Evolutionary conservation across 1,140 invertebrate genomes (phyloP).

Genomic region (Drosophila lowei): DNA sequence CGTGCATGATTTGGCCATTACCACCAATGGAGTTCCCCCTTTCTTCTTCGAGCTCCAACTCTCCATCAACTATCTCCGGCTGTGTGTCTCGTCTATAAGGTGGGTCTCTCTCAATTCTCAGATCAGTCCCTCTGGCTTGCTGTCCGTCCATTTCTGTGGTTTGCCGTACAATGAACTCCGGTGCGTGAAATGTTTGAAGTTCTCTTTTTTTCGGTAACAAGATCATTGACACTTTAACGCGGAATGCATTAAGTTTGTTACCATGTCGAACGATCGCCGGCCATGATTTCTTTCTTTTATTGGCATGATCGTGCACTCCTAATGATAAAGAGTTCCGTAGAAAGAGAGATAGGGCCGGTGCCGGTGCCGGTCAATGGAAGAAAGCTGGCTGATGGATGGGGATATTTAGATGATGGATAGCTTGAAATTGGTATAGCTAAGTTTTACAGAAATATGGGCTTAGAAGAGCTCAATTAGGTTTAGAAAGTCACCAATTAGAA

Average conservation of each 20-base stretch:
- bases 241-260: slow-evolving; percentile 81
- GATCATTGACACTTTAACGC: slow-evolving; percentile 81
- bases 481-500: slow-evolving; percentile 7
- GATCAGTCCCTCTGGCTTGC: slow-evolving; percentile 8
- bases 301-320: slow-evolving; percentile 79
- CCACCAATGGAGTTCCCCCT: slow-evolving; percentile 49
- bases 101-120: slow-evolving; percentile 16
- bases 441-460: no score
- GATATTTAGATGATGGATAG: slow-evolving; percentile 37
- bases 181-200: slow-evolving; percentile 80
- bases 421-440: slow-evolving; percentile 5
- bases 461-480: not conserved
- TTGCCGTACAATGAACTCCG: slow-evolving; percentile 70
- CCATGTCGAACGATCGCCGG: slow-evolving; percentile 62
- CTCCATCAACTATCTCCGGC: slow-evolving; percentile 20
- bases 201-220: slow-evolving; percentile 69
- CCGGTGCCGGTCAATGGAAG: slow-evolving; percentile 42
- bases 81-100: slow-evolving; percentile 7
- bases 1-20: slow-evolving; percentile 82
- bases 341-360: slow-evolving; percentile 41
- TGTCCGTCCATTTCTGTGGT: slow-evolving; percentile 33
- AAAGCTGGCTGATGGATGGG: slow-evolving; percentile 43
- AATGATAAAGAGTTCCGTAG: slow-evolving; percentile 74
- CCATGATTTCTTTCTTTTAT: slow-evolving; percentile 71
- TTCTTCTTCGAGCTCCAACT: slow-evolving; percentile 2